Evolutionary conservation across 1,140 invertebrate species (phyloP).

Genomic region (Euura saliciscinereae): DNA sequence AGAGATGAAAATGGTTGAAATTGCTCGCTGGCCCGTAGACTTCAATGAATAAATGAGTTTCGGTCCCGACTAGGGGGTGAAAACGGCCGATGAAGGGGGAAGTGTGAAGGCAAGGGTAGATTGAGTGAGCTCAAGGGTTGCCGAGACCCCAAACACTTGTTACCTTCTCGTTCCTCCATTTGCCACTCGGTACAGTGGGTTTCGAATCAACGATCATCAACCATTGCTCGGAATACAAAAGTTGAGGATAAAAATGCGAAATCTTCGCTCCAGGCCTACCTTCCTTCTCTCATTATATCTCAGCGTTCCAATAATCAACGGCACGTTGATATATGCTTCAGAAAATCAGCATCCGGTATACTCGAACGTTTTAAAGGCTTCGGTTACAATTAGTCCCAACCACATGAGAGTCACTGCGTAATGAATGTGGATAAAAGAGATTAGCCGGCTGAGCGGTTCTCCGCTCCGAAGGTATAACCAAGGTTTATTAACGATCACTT

Average conservation of each 20-base stretch:
- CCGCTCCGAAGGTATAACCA: conserved; percentile 36
- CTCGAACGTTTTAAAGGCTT: no score
- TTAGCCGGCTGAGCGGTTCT: conserved; percentile 44
- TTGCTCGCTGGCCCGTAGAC: conserved; percentile 1
- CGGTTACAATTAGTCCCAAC: no score
- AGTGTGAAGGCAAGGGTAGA: not conserved
- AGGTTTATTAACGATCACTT: conserved; percentile 45
- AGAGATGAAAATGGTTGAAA: conserved; percentile 7
- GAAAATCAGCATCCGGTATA: no score
- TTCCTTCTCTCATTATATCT: no score
- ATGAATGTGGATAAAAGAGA: conserved; percentile 51
- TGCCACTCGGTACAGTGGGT: not conserved
- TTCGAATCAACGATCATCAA: not conserved
- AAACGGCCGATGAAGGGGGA: not conserved
- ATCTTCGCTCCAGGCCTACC: no score
- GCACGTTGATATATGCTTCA: no score
- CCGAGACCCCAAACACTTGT: not conserved
- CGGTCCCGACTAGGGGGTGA: not conserved
- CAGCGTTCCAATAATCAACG: no score
- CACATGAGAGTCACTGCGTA: conserved; percentile 38
- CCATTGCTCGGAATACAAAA: no score
- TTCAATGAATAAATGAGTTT: conserved; percentile 5
- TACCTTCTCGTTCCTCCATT: conserved; percentile 2
- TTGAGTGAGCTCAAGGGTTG: not conserved
- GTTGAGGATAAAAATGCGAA: no score